These are phyloP conservation scores for Nasonia giraulti DNA, from an alignment of 1,140 invertebrate species.

Conservation along the genomic window DNA sequence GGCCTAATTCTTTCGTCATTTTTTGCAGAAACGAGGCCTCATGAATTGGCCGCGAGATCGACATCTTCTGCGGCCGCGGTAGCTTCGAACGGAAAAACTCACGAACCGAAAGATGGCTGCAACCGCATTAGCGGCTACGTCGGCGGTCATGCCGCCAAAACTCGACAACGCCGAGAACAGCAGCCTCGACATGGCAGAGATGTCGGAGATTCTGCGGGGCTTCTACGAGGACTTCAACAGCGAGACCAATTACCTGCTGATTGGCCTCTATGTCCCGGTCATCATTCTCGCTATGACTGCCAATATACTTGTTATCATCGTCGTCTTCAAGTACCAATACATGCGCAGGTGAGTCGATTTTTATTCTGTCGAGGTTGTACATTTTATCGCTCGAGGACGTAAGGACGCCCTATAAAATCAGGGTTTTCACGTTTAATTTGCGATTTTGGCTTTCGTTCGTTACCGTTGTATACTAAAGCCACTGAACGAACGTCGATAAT, in stretches of 20 bases:
- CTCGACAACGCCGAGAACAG: background rate
- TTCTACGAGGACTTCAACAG: conserved; percentile 59
- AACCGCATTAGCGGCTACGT: background rate
- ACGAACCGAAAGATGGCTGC: background rate
- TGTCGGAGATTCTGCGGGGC: conserved; percentile 51
- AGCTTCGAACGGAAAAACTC: background rate
- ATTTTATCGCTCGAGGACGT: no score
- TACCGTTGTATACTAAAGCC: no score
- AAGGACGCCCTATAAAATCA: no score
- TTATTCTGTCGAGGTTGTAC: background rate
- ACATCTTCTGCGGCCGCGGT: background rate
- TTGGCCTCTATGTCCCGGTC: conserved; percentile 77
- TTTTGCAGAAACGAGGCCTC: background rate
- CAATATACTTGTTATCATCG: conserved; percentile 80
- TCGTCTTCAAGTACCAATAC: conserved; percentile 81
- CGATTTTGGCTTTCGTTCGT: no score
- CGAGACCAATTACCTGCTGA: conserved; percentile 70
- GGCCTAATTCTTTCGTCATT: background rate
- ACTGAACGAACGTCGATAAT: no score
- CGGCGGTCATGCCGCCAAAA: background rate
- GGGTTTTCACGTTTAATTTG: no score
- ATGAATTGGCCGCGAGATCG: background rate
- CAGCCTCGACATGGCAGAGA: conserved; percentile 44
- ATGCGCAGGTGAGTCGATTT: conserved; percentile 76
- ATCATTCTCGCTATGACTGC: conserved; percentile 77